phyloP scores from a whole-genome alignment of 2,888 invertebrate genomes.

The Himalopsyche tibetana region DNA sequence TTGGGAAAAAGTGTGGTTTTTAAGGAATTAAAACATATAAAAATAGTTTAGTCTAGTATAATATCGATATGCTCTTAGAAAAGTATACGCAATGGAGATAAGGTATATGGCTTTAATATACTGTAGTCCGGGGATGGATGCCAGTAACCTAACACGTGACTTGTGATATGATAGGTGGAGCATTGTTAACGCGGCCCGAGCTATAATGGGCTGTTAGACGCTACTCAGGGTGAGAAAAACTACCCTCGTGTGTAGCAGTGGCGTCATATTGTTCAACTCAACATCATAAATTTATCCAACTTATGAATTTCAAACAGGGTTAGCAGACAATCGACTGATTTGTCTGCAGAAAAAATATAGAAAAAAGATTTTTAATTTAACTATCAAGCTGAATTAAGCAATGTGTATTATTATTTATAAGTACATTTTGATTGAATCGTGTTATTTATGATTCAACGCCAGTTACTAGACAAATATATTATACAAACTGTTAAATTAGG shows the following conservation, averaged over 20 bases:
- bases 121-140: conserved; percentile 35
- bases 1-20: no score
- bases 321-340: no score
- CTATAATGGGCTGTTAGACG: conserved; percentile 63
- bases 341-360: no score
- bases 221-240: conserved; percentile 39
- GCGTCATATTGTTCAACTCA: not conserved
- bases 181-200: conserved; percentile 58
- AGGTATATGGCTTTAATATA: conserved; percentile 15
- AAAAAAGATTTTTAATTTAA: no score
- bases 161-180: conserved; percentile 59
- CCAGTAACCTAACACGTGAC: conserved; percentile 56
- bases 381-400: no score
- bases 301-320: no score
- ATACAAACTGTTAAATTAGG: no score
- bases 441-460: no score
- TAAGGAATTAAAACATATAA: no score
- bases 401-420: no score
- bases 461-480: no score
- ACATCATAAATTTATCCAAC: not conserved
- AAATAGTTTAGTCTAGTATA: not conserved
- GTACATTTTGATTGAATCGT: no score
- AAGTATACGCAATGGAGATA: not conserved
- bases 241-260: not conserved
- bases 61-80: not conserved